These are phyloP conservation scores for Naja naja DNA, from an alignment of 2,113 vertebrate species.

Conservation along the genomic window DNA sequence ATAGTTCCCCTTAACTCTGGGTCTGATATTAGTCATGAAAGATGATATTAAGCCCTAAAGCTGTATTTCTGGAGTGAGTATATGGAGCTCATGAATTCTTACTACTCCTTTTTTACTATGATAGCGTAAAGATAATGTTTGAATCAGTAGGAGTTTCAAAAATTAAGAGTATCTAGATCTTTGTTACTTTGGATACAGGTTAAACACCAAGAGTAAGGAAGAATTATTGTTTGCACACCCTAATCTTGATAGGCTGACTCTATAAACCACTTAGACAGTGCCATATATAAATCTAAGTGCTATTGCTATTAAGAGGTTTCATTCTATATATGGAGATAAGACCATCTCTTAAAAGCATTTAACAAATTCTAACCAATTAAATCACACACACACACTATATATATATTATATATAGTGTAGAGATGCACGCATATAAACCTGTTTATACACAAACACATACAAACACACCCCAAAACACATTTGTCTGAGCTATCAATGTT, in stretches of 20 bases:
- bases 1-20: not conserved
- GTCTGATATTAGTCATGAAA: not conserved
- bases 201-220: not conserved
- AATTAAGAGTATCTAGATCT: not conserved
- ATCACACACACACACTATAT: not conserved
- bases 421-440: not conserved
- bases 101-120: not conserved
- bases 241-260: not conserved
- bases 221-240: not conserved
- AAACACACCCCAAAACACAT: not conserved
- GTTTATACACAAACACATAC: not conserved
- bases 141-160: not conserved
- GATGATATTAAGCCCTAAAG: not conserved
- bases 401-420: not conserved
- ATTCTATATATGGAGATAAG: not conserved
- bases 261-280: no score
- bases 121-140: not conserved
- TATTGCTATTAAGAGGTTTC: not conserved
- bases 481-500: not conserved
- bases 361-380: not conserved
- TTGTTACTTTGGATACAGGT: not conserved
- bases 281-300: not conserved
- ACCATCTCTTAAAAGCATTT: not conserved
- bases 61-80: not conserved
- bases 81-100: not conserved